A percentile compares a stretch with the other conserved stretches of the same genome.
Evolutionary conservation across 2,113 vertebrate species (phyloP).

Genomic region (Grammomys dolichurus): DNA sequence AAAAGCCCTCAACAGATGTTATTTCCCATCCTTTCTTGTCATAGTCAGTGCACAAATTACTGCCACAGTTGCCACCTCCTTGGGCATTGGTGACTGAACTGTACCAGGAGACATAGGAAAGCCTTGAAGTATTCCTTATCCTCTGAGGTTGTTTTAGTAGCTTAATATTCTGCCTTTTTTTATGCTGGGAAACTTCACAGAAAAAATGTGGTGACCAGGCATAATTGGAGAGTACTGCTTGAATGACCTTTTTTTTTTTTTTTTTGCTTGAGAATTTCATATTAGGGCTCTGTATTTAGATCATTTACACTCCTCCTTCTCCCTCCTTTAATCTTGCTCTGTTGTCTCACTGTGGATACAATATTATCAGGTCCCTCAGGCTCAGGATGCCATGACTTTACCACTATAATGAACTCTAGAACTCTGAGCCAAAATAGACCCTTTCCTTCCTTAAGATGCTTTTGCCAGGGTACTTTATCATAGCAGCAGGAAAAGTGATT

Average conservation of each 20-base stretch:
- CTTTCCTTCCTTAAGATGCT: too few species aligned
- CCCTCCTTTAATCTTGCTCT: not conserved
- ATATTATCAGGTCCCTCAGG: too few species aligned
- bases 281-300: not conserved
- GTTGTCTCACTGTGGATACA: too few species aligned
- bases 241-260: not conserved
- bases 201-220: not conserved
- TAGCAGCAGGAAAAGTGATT: too few species aligned
- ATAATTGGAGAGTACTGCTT: not conserved
- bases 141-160: constrained; percentile 14
- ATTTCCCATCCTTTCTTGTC: not conserved
- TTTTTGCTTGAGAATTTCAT: not conserved
- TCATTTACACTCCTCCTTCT: not conserved
- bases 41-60: not conserved
- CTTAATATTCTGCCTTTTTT: not conserved
- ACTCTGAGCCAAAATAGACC: too few species aligned
- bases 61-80: not conserved
- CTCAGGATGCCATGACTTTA: too few species aligned
- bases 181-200: not conserved
- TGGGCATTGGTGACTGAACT: not conserved
- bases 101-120: not conserved
- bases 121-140: not conserved
- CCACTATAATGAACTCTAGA: too few species aligned
- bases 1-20: not conserved
- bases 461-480: too few species aligned